Evolutionary conservation across 1,140 invertebrate genomes (phyloP), one percentile per base, ranked within the genome.

Genomic region (Drosophila virilis): DNA sequence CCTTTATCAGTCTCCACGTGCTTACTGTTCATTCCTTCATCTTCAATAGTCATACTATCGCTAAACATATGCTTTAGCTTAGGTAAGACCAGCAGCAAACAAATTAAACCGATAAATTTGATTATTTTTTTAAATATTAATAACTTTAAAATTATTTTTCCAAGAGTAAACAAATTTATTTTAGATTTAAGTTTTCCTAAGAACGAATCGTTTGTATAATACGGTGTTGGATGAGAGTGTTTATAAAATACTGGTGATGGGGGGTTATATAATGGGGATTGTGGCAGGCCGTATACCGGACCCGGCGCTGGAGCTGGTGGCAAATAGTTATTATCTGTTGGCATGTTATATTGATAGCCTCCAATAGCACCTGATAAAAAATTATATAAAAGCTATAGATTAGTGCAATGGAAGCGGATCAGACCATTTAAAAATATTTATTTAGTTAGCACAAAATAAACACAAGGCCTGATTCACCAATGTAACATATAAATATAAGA

Each of bases 91-190:
- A 97, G 86, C 59, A 97, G 83, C 70, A 97, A 92, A 84, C 95
- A 96, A 58, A 96, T 94, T 1, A 96, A 91, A 0, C 95, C 96
- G 38, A 96, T 94, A 84, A 96, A 96, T 82, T 96, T 96, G 13
- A 96, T 95, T 52, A 96, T 95, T 91, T 96, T 95, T 89, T 96
- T 96, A 77, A 96, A 96, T 69, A 96, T 95, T 1, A 96, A 92
- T 7, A 96, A 80, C 85, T 96, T 96, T 8, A 96, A 86, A 45
- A 96, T 64, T 45, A 96, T 94, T 91, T 96, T 96, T 0, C 95
- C 95, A n/a, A 96, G 78, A 0, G 95, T 96, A 45, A 95, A 93
- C 6, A 96, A 93, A 79, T 95, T 95, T n/a, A 96, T 78, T 92
- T 96, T 96, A 6, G 95, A 93, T 8, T 95, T 93, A 0, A 95